Evolutionary conservation across 1,140 invertebrate genomes (phyloP), one percentile per base, ranked within the genome.

Genomic region (Cotesia chilonis): DNA sequence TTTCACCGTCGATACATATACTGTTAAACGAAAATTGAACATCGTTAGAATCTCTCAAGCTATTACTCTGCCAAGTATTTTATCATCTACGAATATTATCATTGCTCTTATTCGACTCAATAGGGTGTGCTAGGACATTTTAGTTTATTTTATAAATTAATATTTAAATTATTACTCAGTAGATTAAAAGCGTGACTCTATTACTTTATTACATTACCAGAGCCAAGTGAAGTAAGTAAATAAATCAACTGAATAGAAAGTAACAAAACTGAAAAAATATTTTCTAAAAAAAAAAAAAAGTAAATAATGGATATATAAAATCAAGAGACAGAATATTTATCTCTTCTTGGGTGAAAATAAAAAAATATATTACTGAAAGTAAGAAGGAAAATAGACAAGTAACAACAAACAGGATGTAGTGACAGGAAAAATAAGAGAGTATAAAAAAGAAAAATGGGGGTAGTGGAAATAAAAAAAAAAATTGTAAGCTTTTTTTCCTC

Each of bases 401-500:
- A 55, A 41, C 4, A 59, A 65, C 28, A n/a, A 71, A 28, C 38
- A 60, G 20, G 14, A 71, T 38, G n/a, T 66, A 47, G 36, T 14
- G 17, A 63, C 51, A 61, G 41, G 37, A 54, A 64, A 68, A 64
- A 35, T 28, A 10, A 61, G 59, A 14, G 59, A 61, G 17, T 41
- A 4, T 63, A 10, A n/a, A 9, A 67, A 52, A 28, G 47, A 35
- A 57, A 35, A 36, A 28, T 28, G 28, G 9, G 28, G 61, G 57
- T 17, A 38, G 28, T 17, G 14, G 51, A 51, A 67, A 60, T 59
- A 9, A 61, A 61, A 37, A 55, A 66, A 65, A 28, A 20, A 65
- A 47, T 12, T 36, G 17, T 7, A 71, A 55, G 4, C 28, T 65
- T 59, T 66, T 66, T 66, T 66, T 71, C 38, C 41, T 68, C 20